Base-by-base conservation (phyloP, 2,888 invertebrate species). In the Teinopalpus imperialis region DNA sequence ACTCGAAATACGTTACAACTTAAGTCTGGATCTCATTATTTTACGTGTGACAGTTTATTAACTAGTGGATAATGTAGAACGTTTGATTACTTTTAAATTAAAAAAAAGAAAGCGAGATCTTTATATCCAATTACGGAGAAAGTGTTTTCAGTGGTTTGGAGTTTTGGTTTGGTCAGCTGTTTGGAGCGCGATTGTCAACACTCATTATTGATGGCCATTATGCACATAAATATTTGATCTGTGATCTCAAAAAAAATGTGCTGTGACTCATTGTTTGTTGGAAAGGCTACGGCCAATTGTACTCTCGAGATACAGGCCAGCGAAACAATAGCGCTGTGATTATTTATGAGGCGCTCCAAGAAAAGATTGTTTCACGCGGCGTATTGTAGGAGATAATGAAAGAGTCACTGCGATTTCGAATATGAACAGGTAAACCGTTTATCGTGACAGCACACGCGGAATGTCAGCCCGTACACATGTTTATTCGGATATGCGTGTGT, bases 121-220 rank as follows among this genome's bases (percentile, higher is more conserved):
- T 20, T 12, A 12, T 34, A 13, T 34, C 3, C 21, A 20, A 20
- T 34, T n/a, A 12, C n/a, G 21, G 34, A 2, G 32, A 34, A 42
- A 34, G 43, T 44, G 20, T 47, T 41, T 36, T 43, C 40, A 36
- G 36, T 37, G 35, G n/a, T n/a, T n/a, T n/a, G n/a, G n/a, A n/a
- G n/a, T n/a, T n/a, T n/a, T n/a, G n/a, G n/a, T n/a, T n/a, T 37
- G 21, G 6, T 39, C 32, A 41, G 36, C 41, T 44, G 42, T 43
- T 9, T 23, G 43, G 30, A 32, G 31, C 29, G 24, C 7, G 8
- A 29, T 13, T 3, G 12, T 36, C 24, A 36, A 14, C 35, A 31
- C 2, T 31, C 18, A 9, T 31, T 24, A 13, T 24, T 23, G 35
- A 35, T 24, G n/a, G 13, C 24, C 24, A 35, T 35, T 24, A 14